phyloP scores from a whole-genome alignment of 1,140 invertebrate genomes.

The Bombus waltoni region DNA sequence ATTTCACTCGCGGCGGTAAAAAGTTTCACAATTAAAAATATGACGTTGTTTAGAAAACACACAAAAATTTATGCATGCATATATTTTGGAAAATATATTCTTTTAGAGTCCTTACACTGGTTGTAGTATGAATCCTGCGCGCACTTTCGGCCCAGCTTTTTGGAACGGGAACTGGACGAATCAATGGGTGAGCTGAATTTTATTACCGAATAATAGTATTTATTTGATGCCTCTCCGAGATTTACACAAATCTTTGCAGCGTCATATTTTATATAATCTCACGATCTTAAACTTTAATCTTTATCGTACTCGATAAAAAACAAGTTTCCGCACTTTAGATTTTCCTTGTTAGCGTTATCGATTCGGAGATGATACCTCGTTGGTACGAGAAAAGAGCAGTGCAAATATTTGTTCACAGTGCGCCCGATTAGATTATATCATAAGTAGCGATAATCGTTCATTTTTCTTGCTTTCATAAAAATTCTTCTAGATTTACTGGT shows the following conservation, averaged over 20 bases:
- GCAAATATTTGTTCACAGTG: constrained; percentile 7
- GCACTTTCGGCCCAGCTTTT: constrained; percentile 89
- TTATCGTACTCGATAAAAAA: background rate
- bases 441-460: background rate
- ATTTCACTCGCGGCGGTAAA: constrained; percentile 84
- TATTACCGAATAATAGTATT: background rate
- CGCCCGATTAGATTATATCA: constrained; percentile 22
- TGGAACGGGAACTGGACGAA: constrained; percentile 86
- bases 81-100: background rate
- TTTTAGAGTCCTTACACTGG: constrained; percentile 86
- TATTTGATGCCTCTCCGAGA: background rate
- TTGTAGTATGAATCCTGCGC: constrained; percentile 91
- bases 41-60: background rate
- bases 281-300: background rate
- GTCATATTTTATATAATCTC: constrained; percentile 12
- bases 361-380: background rate
- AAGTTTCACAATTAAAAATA: constrained; percentile 3
- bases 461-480: background rate
- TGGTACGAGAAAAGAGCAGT: background rate
- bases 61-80: background rate
- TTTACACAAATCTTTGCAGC: background rate
- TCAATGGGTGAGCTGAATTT: constrained; percentile 86
- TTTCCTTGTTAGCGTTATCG: background rate
- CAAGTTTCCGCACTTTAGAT: background rate
- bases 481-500: constrained; percentile 71